phyloP scores from a whole-genome alignment of 1,140 invertebrate species.

The Cotesia vestalis region DNA sequence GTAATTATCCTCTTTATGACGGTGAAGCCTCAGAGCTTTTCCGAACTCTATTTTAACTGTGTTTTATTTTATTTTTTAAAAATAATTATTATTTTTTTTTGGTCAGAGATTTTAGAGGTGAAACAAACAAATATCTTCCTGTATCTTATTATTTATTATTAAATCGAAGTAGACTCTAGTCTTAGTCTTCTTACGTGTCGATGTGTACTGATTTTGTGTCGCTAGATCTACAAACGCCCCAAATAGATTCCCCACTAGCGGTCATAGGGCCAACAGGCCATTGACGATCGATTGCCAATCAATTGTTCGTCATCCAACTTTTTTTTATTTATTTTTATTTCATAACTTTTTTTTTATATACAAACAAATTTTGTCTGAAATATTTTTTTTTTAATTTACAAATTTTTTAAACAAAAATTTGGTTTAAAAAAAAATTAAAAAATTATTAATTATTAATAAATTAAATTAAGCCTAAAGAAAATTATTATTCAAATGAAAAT shows the following conservation, averaged over 20 bases:
- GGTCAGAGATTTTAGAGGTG: no score
- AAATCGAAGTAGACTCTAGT: conserved; percentile 8
- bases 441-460: no score
- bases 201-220: conserved; percentile 38
- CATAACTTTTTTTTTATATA: no score
- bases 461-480: no score
- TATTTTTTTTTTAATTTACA: conserved; percentile 15
- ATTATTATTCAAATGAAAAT: no score
- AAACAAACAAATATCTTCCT: background rate
- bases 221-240: conserved; percentile 51
- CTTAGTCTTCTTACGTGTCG: conserved; percentile 29
- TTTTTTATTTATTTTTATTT: conserved; percentile 17
- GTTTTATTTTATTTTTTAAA: no score
- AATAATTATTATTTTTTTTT: no score
- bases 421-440: no score
- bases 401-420: no score
- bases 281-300: conserved; percentile 52
- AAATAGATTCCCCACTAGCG: conserved; percentile 64
- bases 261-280: conserved; percentile 52
- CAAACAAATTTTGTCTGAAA: no score
- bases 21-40: conserved; percentile 8
- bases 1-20: conserved; percentile 33
- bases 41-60: conserved; percentile 14
- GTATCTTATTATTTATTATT: background rate
- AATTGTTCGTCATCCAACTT: conserved; percentile 42